phyloP scores from a whole-genome alignment of 2,797 vertebrate genomes.

The Paedocypris micromegethes region DNA sequence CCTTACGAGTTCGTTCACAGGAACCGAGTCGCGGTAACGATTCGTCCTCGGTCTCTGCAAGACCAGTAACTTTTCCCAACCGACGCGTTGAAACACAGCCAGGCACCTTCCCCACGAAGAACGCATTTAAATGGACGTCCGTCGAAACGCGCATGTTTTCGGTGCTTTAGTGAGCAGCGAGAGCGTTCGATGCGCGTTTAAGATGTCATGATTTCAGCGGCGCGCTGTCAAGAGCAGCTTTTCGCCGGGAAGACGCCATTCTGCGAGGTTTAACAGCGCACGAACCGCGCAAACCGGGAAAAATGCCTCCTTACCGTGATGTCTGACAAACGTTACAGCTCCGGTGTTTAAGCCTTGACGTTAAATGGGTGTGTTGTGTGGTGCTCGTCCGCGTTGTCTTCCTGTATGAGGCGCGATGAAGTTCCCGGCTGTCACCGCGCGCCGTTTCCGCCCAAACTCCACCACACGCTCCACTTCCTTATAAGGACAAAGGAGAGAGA shows the following conservation, averaged over 20 bases:
- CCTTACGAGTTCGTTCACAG: not conserved
- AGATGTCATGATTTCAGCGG: conserved; percentile 24
- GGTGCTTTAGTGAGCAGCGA: not conserved
- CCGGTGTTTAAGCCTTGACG: conserved; percentile 25
- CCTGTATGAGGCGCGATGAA: conserved; percentile 58
- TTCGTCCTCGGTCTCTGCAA: conserved; percentile 47
- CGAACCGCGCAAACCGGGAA: not conserved
- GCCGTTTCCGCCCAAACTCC: conserved; percentile 63
- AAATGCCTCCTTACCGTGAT: conserved; percentile 57
- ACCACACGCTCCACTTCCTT: conserved; percentile 37
- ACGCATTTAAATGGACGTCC: not conserved
- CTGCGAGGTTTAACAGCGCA: not conserved
- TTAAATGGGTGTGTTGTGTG: conserved; percentile 40
- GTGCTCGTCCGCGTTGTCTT: conserved; percentile 57
- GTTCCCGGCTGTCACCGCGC: conserved; percentile 71
- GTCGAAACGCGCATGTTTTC: not conserved
- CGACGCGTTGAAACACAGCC: not conserved
- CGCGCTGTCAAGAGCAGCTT: conserved; percentile 1
- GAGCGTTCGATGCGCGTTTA: not conserved
- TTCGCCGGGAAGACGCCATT: not conserved
- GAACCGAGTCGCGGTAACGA: not conserved
- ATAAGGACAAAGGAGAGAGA: conserved; percentile 47
- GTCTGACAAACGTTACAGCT: conserved; percentile 54
- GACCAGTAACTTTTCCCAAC: conserved; percentile 29
- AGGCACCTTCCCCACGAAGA: no score